These are phyloP conservation scores for Hiodon tergisus DNA, from an alignment of 2,113 vertebrate species.

Conservation along the genomic window DNA sequence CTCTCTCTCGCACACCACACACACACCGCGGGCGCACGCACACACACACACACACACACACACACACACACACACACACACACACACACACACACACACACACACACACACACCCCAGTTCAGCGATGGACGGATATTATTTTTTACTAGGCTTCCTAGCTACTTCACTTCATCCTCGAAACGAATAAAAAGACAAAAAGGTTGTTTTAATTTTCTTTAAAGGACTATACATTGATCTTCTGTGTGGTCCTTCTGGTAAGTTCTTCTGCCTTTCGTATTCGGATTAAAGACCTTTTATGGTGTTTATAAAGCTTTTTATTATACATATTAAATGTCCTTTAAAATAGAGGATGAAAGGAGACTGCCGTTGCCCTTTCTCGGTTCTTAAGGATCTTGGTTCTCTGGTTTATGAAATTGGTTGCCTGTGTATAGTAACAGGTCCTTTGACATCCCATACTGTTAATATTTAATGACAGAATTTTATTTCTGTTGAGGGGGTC, in stretches of 20 bases:
- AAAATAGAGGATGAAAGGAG: conserved; percentile 31
- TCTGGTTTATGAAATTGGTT: conserved; percentile 19
- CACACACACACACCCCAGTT: background rate
- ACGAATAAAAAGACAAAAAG: conserved; percentile 19
- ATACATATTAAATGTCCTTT: conserved; percentile 29
- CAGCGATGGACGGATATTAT: background rate
- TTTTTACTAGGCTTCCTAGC: background rate
- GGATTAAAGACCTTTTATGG: conserved; percentile 31
- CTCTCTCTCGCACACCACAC: conserved; percentile 8
- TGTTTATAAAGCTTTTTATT: conserved; percentile 34
- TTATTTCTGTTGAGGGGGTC: conserved; percentile 7
- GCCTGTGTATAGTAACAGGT: conserved; percentile 15
- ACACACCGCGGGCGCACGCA: too few species aligned
- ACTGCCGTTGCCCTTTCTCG: conserved; percentile 4
- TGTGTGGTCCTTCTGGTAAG: conserved; percentile 14
- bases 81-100: too few species aligned
- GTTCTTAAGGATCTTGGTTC: conserved; percentile 23
- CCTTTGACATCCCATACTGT: conserved; percentile 25
- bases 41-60: too few species aligned
- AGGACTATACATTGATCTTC: conserved; percentile 28
- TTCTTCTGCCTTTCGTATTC: conserved; percentile 24
- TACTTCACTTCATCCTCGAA: conserved; percentile 8
- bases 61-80: too few species aligned
- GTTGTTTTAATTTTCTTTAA: conserved; percentile 15
- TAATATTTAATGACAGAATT: conserved; percentile 20